A percentile compares a stretch with the other conserved stretches of the same genome.
These are phyloP conservation scores for Uloborus diversus DNA, from an alignment of 1,140 invertebrate species.

Conservation along the genomic window DNA sequence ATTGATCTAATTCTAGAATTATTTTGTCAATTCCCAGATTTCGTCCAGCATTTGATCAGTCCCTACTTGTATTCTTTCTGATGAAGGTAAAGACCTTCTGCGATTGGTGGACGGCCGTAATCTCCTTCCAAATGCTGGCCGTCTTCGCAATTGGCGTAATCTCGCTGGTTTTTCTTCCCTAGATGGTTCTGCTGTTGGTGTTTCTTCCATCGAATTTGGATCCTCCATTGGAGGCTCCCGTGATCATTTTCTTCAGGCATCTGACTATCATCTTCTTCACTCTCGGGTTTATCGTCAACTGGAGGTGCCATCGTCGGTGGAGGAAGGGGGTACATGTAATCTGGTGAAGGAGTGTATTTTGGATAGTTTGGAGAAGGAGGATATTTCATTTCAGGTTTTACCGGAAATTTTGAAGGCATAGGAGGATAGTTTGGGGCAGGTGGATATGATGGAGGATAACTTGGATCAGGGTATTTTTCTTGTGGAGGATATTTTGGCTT, in stretches of 20 bases:
- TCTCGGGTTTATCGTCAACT: background rate
- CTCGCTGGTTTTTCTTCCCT: background rate
- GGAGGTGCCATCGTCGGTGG: constrained; percentile 11
- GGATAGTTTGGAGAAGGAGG: constrained; percentile 17
- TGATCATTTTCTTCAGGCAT: background rate
- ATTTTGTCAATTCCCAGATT: constrained; percentile 26
- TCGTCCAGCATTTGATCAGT: constrained; percentile 20
- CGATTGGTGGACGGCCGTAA: background rate
- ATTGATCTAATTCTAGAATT: no score
- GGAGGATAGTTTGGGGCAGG: constrained; percentile 5
- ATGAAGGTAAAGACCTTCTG: background rate
- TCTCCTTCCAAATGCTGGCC: constrained; percentile 33
- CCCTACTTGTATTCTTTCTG: constrained; percentile 1
- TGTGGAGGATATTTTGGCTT: background rate
- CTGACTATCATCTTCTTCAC: background rate
- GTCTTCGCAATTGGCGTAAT: background rate
- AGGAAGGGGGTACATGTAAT: constrained; percentile 38
- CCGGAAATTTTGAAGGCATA: background rate
- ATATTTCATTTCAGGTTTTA: background rate
- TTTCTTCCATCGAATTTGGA: background rate
- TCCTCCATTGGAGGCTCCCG: background rate
- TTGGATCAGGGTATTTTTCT: background rate
- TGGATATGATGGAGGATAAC: constrained; percentile 1
- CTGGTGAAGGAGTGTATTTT: constrained; percentile 13
- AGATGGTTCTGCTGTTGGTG: background rate